Evolutionary conservation across 2,797 vertebrate genomes (phyloP).

Genomic region (Hirundo rustica): DNA sequence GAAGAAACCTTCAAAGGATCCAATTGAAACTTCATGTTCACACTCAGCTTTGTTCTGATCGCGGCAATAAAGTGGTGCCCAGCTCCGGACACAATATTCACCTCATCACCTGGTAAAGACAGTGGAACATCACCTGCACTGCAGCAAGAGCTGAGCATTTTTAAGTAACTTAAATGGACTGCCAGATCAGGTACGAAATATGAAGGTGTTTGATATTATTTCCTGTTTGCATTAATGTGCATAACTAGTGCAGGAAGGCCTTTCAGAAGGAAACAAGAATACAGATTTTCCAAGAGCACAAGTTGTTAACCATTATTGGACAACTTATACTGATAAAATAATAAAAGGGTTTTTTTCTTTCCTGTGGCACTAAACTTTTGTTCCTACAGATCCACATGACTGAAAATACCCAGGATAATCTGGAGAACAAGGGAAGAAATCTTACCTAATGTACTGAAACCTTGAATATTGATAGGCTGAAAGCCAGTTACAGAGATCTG

Average conservation of each 20-base stretch:
- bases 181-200: not conserved
- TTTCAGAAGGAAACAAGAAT: not conserved
- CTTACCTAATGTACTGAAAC: not conserved
- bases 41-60: not conserved
- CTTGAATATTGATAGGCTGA: not conserved
- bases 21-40: not conserved
- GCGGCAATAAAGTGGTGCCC: not conserved
- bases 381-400: not conserved
- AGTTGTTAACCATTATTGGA: not conserved
- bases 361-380: not conserved
- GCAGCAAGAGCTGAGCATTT: not conserved
- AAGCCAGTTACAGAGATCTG: not conserved
- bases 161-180: not conserved
- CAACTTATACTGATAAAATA: not conserved
- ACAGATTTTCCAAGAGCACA: not conserved
- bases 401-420: not conserved
- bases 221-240: not conserved
- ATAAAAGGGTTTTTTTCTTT: accelerated
- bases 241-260: not conserved
- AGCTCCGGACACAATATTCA: not conserved
- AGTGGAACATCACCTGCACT: not conserved
- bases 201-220: not conserved
- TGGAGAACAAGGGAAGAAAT: not conserved
- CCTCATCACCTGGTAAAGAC: not conserved
- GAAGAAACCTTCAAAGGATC: not conserved